Base-by-base conservation (phyloP, 1,140 invertebrate species). In the Orchestia grillus region DNA sequence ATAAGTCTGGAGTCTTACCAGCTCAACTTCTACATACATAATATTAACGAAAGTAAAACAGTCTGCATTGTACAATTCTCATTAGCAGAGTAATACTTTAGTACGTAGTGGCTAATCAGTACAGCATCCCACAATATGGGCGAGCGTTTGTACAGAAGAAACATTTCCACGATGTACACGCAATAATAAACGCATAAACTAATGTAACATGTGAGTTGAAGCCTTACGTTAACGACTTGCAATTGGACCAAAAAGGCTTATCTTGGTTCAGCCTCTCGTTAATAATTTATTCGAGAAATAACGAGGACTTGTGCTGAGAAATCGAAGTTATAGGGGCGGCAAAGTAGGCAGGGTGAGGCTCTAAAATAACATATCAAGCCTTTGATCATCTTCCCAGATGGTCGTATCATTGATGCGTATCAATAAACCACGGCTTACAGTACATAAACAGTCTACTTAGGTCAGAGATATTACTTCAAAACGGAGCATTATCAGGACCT, bases 401-500 rank as follows among this genome's bases (percentile, higher is more conserved):
- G 62, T 28, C 62, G 62, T 77, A 8, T 77, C 1, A 8, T 77
- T 77, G 62, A 77, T 77, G 62, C 62, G 62, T 77, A 77, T 77
- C 62, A 77, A 90, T 90, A 90, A 90, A 41, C 43, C 88, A 11
- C 28, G 88, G 88, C 41, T 11, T 11, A 1, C 11, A 90, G 88
- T 41, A 90, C 28, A 90, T 44, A 90, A 90, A 90, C 88, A 90
- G 88, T 90, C 88, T 28, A 42, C 88, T 90, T 42, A 42, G 43
- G n/a, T 44, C 88, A 28, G 43, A 90, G n/a, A 90, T 90, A 90
- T 90, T 90, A 42, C 88, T 90, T 90, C 88, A 94, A 94, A 94
- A 94, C 92, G 92, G 44, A 44, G 43, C 92, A 94, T 90, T 42
- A 94, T 91, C 88, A 91, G 88, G 44, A 15, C 88, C 15, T 91